Conservation (phyloP, 64 coral and sea anemone species). For the Exaiptasia diaphana region DNA sequence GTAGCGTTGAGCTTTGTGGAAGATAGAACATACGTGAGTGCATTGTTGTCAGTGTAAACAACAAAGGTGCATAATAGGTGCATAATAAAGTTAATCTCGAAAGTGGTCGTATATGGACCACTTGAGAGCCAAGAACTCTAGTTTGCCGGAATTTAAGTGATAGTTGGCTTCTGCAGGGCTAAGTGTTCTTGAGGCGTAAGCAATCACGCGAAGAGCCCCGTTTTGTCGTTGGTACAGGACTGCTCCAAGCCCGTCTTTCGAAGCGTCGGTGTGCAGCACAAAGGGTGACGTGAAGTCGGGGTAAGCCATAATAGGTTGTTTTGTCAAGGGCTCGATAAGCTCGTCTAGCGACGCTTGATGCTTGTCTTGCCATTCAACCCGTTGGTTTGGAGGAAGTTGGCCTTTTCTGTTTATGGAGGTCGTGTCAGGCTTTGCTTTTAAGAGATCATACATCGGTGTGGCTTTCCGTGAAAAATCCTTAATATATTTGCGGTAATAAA, state of each 20-base stretch:
- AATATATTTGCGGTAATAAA: constrained; percentile 25
- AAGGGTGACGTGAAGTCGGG: constrained; percentile 23
- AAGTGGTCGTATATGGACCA: constrained; percentile 11
- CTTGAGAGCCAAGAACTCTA: neutral
- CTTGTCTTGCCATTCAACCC: neutral
- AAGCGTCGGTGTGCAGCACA: constrained; percentile 22
- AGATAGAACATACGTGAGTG: neutral
- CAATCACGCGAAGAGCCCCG: neutral
- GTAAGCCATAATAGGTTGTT: neutral
- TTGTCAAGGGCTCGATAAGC: constrained; percentile 1
- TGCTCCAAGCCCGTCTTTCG: neutral
- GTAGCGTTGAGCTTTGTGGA: neutral
- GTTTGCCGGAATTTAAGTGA: neutral
- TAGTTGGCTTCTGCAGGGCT: neutral
- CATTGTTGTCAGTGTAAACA: neutral
- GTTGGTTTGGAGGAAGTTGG: neutral
- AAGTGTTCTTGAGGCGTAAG: constrained; percentile 18
- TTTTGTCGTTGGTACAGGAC: constrained; percentile 3
- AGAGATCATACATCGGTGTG: constrained; percentile 24
- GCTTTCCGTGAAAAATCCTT: constrained; percentile 38
- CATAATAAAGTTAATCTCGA: neutral
- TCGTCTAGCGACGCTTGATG: constrained; percentile 3
- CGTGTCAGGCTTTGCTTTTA: neutral
- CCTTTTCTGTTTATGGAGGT: neutral
- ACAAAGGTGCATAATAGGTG: neutral